phyloP scores from a whole-genome alignment of 2,113 vertebrate genomes.

The Plecotus auritus region DNA sequence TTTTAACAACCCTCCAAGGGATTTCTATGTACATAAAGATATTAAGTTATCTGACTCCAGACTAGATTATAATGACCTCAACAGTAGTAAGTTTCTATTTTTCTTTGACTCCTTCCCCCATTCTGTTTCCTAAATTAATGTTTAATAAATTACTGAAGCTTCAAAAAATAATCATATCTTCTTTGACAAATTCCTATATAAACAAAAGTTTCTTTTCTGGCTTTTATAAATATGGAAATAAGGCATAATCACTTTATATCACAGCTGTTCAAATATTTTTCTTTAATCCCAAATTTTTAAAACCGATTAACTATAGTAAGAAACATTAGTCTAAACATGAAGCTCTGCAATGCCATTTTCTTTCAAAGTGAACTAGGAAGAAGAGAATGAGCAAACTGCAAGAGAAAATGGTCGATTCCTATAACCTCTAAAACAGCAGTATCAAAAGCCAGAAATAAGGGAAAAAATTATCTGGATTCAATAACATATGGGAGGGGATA shows the following conservation, averaged over 20 bases:
- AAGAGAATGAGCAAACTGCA: not conserved
- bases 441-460: not conserved
- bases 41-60: not conserved
- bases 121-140: not conserved
- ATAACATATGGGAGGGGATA: not conserved
- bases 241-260: not conserved
- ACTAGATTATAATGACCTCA: not conserved
- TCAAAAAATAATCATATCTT: conserved; percentile 32
- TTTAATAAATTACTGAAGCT: not conserved
- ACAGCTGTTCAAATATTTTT: conserved; percentile 33
- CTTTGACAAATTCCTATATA: not conserved
- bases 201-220: conserved; percentile 19
- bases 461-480: not conserved
- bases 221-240: conserved; percentile 28
- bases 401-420: not conserved
- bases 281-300: conserved; percentile 44
- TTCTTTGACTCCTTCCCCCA: not conserved
- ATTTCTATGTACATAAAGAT: not conserved
- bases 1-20: not conserved
- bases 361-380: not conserved
- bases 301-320: conserved; percentile 13
- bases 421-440: not conserved
- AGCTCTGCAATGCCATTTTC: conserved; percentile 23
- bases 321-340: conserved; percentile 38
- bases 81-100: not conserved